A percentile compares a stretch with the other conserved stretches of the same genome.
These are phyloP conservation scores for Mormyrus proboscirostris DNA, from an alignment of 2,797 vertebrate species.

Conservation along the genomic window DNA sequence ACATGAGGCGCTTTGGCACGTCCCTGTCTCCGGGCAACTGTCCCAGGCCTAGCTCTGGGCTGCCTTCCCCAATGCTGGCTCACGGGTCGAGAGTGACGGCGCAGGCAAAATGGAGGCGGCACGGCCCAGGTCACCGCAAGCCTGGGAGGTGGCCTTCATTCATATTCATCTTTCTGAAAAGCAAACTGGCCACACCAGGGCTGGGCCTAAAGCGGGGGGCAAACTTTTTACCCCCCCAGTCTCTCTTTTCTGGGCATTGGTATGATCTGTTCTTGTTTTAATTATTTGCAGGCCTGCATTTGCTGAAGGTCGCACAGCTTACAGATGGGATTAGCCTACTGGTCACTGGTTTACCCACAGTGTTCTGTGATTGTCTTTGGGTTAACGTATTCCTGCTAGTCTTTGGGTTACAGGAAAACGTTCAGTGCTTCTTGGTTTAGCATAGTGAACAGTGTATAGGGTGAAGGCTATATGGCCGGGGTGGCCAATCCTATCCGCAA, in stretches of 20 bases:
- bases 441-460: not conserved
- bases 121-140: not conserved
- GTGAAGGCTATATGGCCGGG: not conserved
- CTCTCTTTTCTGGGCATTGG: not conserved
- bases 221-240: not conserved
- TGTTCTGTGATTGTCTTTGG: not conserved
- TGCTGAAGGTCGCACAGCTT: not conserved
- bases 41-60: not conserved
- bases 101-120: not conserved
- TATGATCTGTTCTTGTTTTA: not conserved
- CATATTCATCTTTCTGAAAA: not conserved
- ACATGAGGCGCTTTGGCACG: constrained; percentile 8
- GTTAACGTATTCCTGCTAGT: not conserved
- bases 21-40: constrained; percentile 10
- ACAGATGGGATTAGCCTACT: not conserved
- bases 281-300: not conserved
- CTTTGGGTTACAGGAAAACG: not conserved
- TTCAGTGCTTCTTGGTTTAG: not conserved
- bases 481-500: too few species aligned
- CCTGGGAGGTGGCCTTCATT: not conserved
- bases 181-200: not conserved
- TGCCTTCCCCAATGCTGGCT: not conserved
- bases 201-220: not conserved
- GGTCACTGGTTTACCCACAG: not conserved
- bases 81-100: not conserved